Percentiles rank a stretch among this genome's conserved stretches.
Evolutionary conservation across 2,797 vertebrate species (phyloP).

Genomic region (Bothrops alternatus): DNA sequence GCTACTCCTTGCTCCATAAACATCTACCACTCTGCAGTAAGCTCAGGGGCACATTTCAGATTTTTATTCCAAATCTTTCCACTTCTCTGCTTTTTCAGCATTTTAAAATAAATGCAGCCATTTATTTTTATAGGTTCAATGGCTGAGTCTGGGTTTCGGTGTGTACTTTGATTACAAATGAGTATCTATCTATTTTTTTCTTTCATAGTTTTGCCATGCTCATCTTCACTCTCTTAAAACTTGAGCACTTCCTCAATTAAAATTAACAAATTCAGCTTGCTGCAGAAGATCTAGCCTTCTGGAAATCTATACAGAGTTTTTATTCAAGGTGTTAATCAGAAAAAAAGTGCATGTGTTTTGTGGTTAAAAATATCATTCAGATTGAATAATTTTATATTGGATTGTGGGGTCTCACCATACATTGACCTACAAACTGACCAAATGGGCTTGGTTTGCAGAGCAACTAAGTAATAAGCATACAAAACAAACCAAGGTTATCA

Average conservation of each 20-base stretch:
- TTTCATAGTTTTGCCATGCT: background rate
- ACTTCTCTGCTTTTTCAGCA: slow-evolving; percentile 15
- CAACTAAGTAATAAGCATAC: background rate
- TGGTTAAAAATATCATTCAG: background rate
- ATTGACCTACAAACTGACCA: background rate
- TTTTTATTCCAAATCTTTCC: slow-evolving; percentile 6
- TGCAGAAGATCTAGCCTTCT: background rate
- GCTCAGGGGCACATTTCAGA: background rate
- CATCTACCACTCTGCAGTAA: background rate
- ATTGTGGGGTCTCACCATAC: background rate
- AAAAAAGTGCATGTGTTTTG: background rate
- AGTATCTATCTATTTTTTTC: too few species aligned
- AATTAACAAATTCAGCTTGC: background rate
- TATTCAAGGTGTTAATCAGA: background rate
- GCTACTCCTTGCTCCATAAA: slow-evolving; percentile 7
- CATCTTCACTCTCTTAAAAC: background rate
- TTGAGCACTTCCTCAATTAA: background rate
- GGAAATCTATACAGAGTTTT: background rate
- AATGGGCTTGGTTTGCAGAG: background rate
- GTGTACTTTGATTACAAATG: background rate
- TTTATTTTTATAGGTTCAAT: slow-evolving; percentile 1
- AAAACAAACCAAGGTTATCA: background rate
- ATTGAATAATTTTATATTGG: background rate
- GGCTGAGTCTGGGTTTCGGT: background rate
- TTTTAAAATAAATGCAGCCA: slow-evolving; percentile 36